Percentiles rank a stretch among this genome's conserved stretches.
Conservation (phyloP, 2,113 vertebrate genomes). For the Megaleporinus macrocephalus region DNA sequence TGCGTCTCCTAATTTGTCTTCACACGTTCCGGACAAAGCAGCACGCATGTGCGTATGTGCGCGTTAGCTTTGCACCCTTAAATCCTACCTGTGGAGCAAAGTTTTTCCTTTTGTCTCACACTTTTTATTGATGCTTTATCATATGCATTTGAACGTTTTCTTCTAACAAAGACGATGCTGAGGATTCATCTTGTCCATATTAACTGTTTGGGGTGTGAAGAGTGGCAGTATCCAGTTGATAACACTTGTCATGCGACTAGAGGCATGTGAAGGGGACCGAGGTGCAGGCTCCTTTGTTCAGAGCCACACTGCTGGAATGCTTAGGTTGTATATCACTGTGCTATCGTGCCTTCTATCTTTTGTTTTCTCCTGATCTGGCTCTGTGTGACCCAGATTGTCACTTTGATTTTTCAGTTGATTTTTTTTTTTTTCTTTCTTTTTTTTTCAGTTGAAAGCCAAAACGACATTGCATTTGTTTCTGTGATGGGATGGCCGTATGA, state of each 20-base stretch:
- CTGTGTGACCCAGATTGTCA: not conserved
- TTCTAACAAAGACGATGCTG: not conserved
- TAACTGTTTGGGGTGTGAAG: not conserved
- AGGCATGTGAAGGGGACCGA: slow-evolving; percentile 2
- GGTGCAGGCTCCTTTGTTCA: slow-evolving; percentile 47
- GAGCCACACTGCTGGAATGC: slow-evolving; percentile 26
- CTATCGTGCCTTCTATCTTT: not conserved
- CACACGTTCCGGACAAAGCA: slow-evolving; percentile 9
- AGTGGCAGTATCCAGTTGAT: not conserved
- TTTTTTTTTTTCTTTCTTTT: not conserved
- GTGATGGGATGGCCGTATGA: not conserved
- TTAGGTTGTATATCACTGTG: not conserved
- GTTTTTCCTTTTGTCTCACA: not conserved
- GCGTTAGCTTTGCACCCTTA: not conserved
- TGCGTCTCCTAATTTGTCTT: slow-evolving; percentile 21
- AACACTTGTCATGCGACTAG: not conserved
- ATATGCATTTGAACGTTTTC: not conserved
- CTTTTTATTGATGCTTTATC: not conserved
- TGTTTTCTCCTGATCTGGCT: not conserved
- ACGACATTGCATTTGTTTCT: not conserved
- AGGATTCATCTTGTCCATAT: not conserved
- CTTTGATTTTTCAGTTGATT: too few relatives aligned
- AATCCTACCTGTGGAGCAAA: slow-evolving; percentile 21
- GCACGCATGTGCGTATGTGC: not conserved
- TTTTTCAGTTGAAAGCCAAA: not conserved